Base-by-base conservation (phyloP, 2,797 vertebrate genomes). In the Acropternis orthonyx region DNA sequence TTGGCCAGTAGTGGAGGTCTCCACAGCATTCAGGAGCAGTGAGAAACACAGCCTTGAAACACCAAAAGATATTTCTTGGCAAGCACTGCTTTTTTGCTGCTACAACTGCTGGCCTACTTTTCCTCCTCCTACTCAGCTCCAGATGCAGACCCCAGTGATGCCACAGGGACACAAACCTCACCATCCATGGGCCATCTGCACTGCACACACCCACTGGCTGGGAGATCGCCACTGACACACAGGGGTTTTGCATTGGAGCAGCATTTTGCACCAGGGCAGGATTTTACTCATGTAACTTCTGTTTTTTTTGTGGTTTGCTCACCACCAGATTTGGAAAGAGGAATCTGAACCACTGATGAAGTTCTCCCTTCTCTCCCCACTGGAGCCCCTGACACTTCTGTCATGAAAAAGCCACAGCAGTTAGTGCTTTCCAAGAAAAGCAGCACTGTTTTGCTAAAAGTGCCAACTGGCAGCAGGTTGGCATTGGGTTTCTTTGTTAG, bases 401-500 rank as follows among this genome's bases (percentile, higher is more conserved):
- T 92, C 88, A 66, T 0, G 4, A 89, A 78, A 66, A 88, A 90
- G 74, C 63, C 77, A 61, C 58, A 94, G 85, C 34, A 92, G 51
- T 90, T 76, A 84, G 66, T 1, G 10, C 82, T 96, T 97, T 92
- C 92, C 93, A 96, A 96, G 94, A 93, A 95, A 94, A 87, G 85
- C 89, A 92, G 85, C 94, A 94, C 76, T 63, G 72, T 79, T 95
- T 88, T 93, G 68, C 83, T 93, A 84, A 82, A 94, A 95, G 90
- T 86, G 87, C 88, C 3, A 69, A 61, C 88, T 96, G 96, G 96
- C 88, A 95, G 89, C 76, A 93, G 91, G 93, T 85, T 97, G 95
- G 93, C 97, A 97, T 91, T 94, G 86, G 90, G 76, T 78, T 93
- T 94, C 96, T 97, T 97, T 97, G 94, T 97, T 91, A 90, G 85